A percentile compares a stretch with the other conserved stretches of the same genome.
Conservation (phyloP, 2,797 vertebrate species). For the Pyrocephalus nanus region DNA sequence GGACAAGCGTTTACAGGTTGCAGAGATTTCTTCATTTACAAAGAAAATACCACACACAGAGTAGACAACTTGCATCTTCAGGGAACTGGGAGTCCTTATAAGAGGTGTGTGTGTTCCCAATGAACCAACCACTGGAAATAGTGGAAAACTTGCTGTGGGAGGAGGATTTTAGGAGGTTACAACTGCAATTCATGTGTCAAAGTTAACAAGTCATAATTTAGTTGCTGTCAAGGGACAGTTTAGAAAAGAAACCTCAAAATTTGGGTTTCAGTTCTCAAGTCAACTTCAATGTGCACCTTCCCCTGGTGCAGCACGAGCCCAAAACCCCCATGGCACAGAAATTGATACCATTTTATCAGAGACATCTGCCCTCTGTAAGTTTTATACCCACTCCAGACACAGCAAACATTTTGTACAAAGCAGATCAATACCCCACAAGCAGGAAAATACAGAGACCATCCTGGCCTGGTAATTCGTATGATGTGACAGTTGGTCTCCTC, state of each 20-base stretch:
- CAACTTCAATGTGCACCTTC: neutral
- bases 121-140: neutral
- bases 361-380: neutral
- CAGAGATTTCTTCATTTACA: constrained; percentile 21
- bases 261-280: neutral
- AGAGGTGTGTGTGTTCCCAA: neutral
- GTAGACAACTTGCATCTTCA: neutral
- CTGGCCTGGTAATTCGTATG: neutral
- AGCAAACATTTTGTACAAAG: neutral
- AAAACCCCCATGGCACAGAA: rapidly evolving
- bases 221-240: neutral
- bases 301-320: neutral
- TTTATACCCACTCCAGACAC: neutral
- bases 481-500: neutral
- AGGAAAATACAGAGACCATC: neutral
- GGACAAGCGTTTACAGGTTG: constrained; percentile 14
- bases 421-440: neutral
- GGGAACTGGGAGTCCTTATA: neutral
- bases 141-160: neutral
- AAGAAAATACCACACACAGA: neutral
- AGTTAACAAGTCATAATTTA: neutral
- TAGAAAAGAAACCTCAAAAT: neutral
- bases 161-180: neutral
- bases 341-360: neutral
- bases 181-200: neutral